A percentile compares a stretch with the other conserved stretches of the same genome.
phyloP scores from a whole-genome alignment of 2,797 vertebrate species.

The Pseudochirops corinnae region DNA sequence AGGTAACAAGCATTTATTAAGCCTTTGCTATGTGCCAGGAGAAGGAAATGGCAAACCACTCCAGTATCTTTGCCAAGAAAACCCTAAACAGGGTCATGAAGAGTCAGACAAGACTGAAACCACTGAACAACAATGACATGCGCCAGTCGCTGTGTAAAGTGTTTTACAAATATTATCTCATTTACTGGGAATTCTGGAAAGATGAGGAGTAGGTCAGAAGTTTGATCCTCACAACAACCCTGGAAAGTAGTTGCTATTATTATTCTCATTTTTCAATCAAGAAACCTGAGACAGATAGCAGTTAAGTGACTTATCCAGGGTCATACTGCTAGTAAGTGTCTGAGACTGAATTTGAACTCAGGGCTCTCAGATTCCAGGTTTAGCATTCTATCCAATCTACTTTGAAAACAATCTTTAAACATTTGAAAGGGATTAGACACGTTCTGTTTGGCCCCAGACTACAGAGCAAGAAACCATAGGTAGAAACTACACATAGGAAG shows the following conservation, averaged over 20 bases:
- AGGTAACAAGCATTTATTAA: not conserved
- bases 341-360: not conserved
- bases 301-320: not conserved
- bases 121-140: not conserved
- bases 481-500: not conserved
- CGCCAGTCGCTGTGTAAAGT: too few species aligned
- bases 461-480: not conserved
- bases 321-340: not conserved
- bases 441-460: not conserved
- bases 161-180: not conserved
- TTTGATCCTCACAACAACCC: not conserved
- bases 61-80: not conserved
- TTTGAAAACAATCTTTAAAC: not conserved
- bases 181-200: not conserved
- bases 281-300: not conserved
- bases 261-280: not conserved
- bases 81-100: not conserved
- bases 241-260: not conserved
- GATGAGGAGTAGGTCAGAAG: not conserved
- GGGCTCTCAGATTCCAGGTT: not conserved
- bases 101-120: not conserved
- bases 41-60: not conserved
- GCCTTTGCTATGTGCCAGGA: not conserved
- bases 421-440: not conserved
- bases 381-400: not conserved